A percentile compares a stretch with the other conserved stretches of the same genome.
Evolutionary conservation across 1,140 invertebrate species (phyloP).

Genomic region (Nephila pilipes): DNA sequence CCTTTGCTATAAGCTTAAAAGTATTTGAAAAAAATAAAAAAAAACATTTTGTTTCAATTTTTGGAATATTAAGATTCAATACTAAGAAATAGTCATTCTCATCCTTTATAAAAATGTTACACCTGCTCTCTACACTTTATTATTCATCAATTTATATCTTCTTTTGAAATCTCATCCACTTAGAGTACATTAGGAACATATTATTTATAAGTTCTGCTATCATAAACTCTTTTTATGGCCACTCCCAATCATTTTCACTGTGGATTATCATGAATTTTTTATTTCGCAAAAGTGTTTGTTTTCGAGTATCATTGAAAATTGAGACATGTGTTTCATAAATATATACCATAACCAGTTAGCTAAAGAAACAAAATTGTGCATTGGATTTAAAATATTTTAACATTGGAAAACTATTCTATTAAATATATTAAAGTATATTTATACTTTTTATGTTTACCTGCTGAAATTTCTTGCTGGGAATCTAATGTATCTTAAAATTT

Average conservation of each 20-base stretch:
- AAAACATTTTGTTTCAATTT: too few relatives aligned
- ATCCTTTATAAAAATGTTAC: neutral
- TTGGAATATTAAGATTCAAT: neutral
- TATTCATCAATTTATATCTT: slow-evolving; percentile 28
- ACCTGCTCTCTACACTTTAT: slow-evolving; percentile 7
- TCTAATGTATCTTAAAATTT: too few relatives aligned
- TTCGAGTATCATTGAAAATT: neutral
- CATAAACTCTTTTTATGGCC: slow-evolving; percentile 32
- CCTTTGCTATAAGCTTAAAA: too few relatives aligned
- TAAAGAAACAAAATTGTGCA: too few relatives aligned
- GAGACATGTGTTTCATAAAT: neutral
- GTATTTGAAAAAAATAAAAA: too few relatives aligned
- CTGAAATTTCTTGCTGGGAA: too few relatives aligned
- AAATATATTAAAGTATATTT: neutral
- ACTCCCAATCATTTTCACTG: slow-evolving; percentile 47
- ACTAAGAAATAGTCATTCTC: neutral
- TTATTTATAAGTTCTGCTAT: slow-evolving; percentile 39
- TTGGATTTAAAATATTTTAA: neutral
- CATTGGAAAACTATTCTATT: neutral
- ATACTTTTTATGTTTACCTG: neutral
- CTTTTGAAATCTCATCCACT: slow-evolving; percentile 47
- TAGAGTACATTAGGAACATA: neutral
- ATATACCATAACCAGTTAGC: neutral
- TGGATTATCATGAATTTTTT: slow-evolving; percentile 27
- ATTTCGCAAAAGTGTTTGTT: neutral